Conservation (phyloP, 2,888 invertebrate genomes). For the Stictocephala bisonia region DNA sequence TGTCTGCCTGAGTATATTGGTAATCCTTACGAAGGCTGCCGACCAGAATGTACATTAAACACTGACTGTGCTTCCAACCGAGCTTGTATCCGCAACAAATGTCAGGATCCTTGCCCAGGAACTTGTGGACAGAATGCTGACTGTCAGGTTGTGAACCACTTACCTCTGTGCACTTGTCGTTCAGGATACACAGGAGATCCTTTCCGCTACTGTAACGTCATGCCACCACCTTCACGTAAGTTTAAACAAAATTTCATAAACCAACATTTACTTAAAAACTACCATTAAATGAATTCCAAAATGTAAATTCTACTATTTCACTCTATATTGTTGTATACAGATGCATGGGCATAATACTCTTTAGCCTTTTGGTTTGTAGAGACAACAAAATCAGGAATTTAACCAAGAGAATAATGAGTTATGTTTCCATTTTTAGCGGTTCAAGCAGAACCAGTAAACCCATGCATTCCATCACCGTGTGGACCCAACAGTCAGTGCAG, state of each 20-base stretch:
- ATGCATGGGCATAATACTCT: background rate
- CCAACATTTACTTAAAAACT: too few relatives aligned
- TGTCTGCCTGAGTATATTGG: slow-evolving; percentile 78
- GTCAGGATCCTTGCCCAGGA: slow-evolving; percentile 87
- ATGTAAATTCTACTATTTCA: background rate
- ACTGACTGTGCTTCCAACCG: slow-evolving; percentile 75
- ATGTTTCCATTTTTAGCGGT: slow-evolving; percentile 45
- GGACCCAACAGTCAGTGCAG: slow-evolving; percentile 73
- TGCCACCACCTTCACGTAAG: slow-evolving; percentile 61
- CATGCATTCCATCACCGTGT: slow-evolving; percentile 72
- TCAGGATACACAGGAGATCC: slow-evolving; percentile 63
- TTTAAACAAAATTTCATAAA: too few relatives aligned
- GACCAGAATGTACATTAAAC: slow-evolving; percentile 80
- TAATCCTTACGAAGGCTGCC: slow-evolving; percentile 81
- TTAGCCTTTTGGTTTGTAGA: background rate
- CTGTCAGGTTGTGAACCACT: slow-evolving; percentile 86
- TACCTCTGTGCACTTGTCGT: slow-evolving; percentile 69
- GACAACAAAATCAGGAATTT: background rate
- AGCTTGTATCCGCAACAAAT: slow-evolving; percentile 80
- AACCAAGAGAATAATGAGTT: background rate
- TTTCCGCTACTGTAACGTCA: slow-evolving; percentile 70
- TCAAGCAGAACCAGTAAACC: slow-evolving; percentile 63
- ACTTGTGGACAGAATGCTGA: slow-evolving; percentile 86
- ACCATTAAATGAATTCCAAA: too few relatives aligned
- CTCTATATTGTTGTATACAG: background rate